phyloP scores from a whole-genome alignment of 2,797 vertebrate genomes.

The Amniataba percoides region DNA sequence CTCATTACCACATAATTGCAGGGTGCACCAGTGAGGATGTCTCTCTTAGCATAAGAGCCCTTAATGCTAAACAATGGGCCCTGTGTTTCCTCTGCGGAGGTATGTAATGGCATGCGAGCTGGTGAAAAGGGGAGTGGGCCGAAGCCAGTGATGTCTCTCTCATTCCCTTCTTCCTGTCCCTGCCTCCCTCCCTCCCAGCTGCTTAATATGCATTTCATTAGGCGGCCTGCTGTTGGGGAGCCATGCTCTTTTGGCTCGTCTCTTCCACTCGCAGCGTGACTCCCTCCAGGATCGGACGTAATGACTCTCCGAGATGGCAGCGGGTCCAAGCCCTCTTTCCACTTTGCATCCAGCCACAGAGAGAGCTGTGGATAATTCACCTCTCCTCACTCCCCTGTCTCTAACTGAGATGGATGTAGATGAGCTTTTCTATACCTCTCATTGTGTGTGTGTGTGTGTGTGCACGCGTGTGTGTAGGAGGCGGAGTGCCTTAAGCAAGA shows the following conservation, averaged over 20 bases:
- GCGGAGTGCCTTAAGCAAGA: slow-evolving; percentile 66
- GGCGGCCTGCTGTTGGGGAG: slow-evolving; percentile 54
- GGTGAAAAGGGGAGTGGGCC: slow-evolving; percentile 53
- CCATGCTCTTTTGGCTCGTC: slow-evolving; percentile 58
- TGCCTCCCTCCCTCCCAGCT: slow-evolving; percentile 45
- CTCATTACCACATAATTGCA: slow-evolving; percentile 71
- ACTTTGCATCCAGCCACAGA: slow-evolving; percentile 59
- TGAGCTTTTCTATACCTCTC: slow-evolving; percentile 66
- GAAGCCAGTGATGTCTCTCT: slow-evolving; percentile 55
- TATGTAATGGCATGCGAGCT: slow-evolving; percentile 57
- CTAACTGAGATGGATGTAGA: slow-evolving; percentile 77
- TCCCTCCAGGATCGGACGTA: slow-evolving; percentile 57
- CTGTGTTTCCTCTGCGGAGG: slow-evolving; percentile 58
- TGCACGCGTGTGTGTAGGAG: slow-evolving; percentile 30
- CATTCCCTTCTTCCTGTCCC: slow-evolving; percentile 16
- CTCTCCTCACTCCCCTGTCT: slow-evolving; percentile 66
- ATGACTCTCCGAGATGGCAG: slow-evolving; percentile 68
- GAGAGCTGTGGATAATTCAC: slow-evolving; percentile 67
- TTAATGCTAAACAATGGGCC: slow-evolving; percentile 67
- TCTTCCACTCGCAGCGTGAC: slow-evolving; percentile 46
- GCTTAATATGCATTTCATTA: slow-evolving; percentile 77
- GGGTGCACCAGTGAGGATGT: slow-evolving; percentile 52
- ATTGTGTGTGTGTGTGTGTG: slow-evolving; percentile 35
- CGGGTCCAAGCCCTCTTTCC: slow-evolving; percentile 64
- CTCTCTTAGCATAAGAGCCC: slow-evolving; percentile 58